These are phyloP conservation scores for Heterocephalus glaber DNA, from an alignment of 2,113 vertebrate species.

Conservation along the genomic window DNA sequence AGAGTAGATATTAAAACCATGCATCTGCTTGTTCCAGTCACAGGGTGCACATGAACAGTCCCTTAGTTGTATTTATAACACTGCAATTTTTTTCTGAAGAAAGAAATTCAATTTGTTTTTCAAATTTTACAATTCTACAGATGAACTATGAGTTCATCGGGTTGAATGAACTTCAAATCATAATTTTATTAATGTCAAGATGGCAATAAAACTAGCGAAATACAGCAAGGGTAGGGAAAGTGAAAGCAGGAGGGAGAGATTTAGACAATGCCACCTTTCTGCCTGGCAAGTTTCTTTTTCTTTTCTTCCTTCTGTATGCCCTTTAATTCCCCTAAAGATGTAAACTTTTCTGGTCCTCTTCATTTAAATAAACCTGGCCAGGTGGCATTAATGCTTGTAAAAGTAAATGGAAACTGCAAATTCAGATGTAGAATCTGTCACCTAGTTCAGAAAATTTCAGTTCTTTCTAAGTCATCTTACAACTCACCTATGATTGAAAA, in stretches of 20 bases:
- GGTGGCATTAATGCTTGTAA: conserved; percentile 56
- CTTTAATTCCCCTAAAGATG: neutral
- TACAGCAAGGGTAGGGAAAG: neutral
- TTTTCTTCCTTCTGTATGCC: neutral
- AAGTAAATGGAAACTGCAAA: conserved; percentile 45
- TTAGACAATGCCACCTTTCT: neutral
- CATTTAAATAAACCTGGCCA: conserved; percentile 27
- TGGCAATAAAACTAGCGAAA: conserved; percentile 64
- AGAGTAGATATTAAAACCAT: conserved; percentile 72
- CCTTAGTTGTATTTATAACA: conserved; percentile 71
- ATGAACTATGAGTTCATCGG: conserved; percentile 51
- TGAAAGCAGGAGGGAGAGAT: conserved; percentile 43
- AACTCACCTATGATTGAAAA: neutral
- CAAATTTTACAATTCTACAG: conserved; percentile 70
- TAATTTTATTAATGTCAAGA: conserved; percentile 73
- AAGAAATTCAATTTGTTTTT: conserved; percentile 79
- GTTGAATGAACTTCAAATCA: conserved; percentile 69
- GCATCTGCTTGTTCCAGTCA: conserved; percentile 66
- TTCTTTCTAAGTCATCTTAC: neutral
- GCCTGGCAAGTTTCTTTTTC: neutral
- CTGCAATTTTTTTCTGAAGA: conserved; percentile 37
- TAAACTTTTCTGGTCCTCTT: conserved; percentile 57
- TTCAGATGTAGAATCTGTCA: neutral
- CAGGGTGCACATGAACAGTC: conserved; percentile 35
- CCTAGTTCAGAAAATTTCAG: neutral